These are phyloP conservation scores for Chymomyza caudatula DNA, from an alignment of 2,888 invertebrate species.

Conservation along the genomic window DNA sequence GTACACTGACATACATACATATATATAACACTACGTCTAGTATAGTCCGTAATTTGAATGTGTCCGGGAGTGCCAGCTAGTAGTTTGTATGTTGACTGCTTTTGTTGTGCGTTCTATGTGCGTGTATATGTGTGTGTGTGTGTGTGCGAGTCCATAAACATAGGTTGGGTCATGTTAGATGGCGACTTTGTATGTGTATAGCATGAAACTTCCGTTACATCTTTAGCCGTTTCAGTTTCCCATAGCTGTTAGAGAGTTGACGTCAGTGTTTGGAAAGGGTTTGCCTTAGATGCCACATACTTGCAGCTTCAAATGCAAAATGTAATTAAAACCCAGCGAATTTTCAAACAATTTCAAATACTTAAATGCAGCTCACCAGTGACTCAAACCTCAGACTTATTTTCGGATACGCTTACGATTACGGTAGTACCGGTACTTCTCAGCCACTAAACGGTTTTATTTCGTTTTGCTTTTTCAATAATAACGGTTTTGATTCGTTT, in stretches of 20 bases:
- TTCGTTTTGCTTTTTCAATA: too few relatives aligned
- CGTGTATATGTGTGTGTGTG: constrained; percentile 7
- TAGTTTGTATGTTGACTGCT: not conserved
- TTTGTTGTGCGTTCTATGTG: not conserved
- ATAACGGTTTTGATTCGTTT: too few relatives aligned
- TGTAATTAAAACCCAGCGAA: too few relatives aligned
- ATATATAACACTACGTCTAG: not conserved
- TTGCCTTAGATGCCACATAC: not conserved
- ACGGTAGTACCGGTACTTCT: too few relatives aligned
- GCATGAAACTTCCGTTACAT: constrained; percentile 56
- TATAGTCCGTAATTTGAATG: constrained; percentile 15
- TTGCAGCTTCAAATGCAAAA: too few relatives aligned
- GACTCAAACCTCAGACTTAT: too few relatives aligned
- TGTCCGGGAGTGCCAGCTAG: not conserved
- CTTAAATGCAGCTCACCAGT: too few relatives aligned
- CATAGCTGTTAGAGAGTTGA: constrained; percentile 6
- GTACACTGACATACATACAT: not conserved
- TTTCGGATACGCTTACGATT: too few relatives aligned
- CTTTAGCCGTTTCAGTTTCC: constrained; percentile 48
- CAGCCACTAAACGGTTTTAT: too few relatives aligned
- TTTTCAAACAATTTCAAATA: too few relatives aligned
- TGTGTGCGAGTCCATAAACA: constrained; percentile 42
- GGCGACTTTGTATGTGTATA: constrained; percentile 31
- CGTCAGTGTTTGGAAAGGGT: constrained; percentile 26
- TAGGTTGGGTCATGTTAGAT: constrained; percentile 14